Evolutionary conservation across 2,888 invertebrate species (phyloP).

Genomic region (Troides aeacus): DNA sequence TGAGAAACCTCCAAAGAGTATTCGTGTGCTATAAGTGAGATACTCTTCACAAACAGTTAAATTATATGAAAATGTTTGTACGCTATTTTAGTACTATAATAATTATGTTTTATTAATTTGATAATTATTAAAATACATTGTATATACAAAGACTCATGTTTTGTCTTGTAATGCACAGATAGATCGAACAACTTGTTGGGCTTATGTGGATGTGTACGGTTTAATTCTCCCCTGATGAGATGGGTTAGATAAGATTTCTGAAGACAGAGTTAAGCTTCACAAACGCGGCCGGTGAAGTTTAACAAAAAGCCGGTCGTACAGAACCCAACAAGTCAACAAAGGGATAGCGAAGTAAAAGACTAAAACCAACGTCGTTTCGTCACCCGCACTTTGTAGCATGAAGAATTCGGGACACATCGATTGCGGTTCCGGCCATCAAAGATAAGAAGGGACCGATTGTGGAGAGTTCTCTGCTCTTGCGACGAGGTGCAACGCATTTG

Average conservation of each 20-base stretch:
- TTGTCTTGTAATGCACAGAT: not conserved
- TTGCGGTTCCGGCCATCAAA: slow-evolving; percentile 62
- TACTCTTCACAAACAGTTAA: too few species aligned
- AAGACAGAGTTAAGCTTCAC: slow-evolving; percentile 65
- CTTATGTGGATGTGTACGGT: slow-evolving; percentile 48
- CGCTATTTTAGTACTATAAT: too few species aligned
- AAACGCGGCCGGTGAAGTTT: slow-evolving; percentile 60
- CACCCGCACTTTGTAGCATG: slow-evolving; percentile 65
- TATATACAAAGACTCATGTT: not conserved
- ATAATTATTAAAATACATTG: too few species aligned
- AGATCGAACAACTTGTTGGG: slow-evolving; percentile 5
- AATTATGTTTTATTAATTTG: too few species aligned
- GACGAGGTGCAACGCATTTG: slow-evolving; percentile 69
- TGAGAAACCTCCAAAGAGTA: too few species aligned
- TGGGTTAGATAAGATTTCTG: slow-evolving; percentile 71
- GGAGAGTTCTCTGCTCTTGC: slow-evolving; percentile 62
- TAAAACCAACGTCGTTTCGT: slow-evolving; percentile 64
- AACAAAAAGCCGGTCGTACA: slow-evolving; percentile 68
- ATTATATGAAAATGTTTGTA: too few species aligned
- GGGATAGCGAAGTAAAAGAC: slow-evolving; percentile 65
- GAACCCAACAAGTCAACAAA: slow-evolving; percentile 75
- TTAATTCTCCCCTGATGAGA: slow-evolving; percentile 59
- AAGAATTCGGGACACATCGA: slow-evolving; percentile 72
- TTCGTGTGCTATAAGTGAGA: too few species aligned
- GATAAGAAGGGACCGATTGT: slow-evolving; percentile 73